Conservation (phyloP, 2,797 vertebrate genomes). For the Ctenochaetus hawaiiensis region DNA sequence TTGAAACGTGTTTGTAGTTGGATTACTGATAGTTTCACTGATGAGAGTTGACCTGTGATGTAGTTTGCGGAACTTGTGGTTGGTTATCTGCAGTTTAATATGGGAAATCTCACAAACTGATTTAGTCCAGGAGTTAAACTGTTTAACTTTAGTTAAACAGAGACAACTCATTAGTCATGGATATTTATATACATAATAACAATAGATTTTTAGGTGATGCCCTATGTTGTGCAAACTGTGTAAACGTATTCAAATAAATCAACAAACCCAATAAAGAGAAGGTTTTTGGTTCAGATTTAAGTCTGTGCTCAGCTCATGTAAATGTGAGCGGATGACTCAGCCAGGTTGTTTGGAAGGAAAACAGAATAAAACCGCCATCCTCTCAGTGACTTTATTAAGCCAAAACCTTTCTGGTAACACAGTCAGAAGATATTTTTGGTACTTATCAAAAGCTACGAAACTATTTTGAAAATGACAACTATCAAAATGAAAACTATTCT, state of each 20-base stretch:
- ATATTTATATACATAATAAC: not conserved
- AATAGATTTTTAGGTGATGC: too few species aligned
- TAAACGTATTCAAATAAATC: too few species aligned
- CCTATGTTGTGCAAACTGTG: too few species aligned
- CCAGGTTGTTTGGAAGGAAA: too few species aligned
- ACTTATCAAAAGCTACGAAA: not conserved
- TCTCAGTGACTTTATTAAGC: not conserved
- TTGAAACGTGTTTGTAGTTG: not conserved
- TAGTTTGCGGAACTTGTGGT: rapidly evolving
- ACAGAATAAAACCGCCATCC: too few species aligned
- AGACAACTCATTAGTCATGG: not conserved
- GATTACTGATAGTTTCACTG: not conserved
- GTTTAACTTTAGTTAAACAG: not conserved
- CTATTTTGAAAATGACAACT: not conserved
- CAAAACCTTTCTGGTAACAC: not conserved
- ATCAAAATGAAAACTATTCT: not conserved
- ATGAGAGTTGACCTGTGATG: not conserved
- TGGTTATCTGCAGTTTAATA: not conserved
- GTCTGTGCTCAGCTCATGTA: too few species aligned
- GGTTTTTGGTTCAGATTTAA: too few species aligned
- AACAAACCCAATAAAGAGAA: too few species aligned
- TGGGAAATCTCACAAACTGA: not conserved
- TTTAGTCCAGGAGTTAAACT: not conserved
- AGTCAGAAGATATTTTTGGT: not conserved
- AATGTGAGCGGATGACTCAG: too few species aligned